Percentiles rank a stretch among this genome's conserved stretches.
phyloP scores from a whole-genome alignment of 2,113 vertebrate species.

The Heterotilapia buettikoferi region DNA sequence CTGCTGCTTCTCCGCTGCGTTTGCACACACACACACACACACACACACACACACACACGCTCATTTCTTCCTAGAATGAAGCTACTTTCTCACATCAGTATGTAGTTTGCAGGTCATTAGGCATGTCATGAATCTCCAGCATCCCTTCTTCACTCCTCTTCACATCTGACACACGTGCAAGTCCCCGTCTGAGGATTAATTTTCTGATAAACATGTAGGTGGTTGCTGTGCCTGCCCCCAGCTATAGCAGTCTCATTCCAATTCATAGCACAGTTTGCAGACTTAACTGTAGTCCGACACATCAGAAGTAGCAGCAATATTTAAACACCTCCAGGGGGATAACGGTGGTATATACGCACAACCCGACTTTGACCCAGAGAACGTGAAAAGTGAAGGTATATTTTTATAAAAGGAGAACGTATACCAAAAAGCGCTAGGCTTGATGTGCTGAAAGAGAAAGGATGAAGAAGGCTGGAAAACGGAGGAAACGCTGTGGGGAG shows the following conservation, averaged over 20 bases:
- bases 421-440: neutral
- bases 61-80: neutral
- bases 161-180: neutral
- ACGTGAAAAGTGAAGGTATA: neutral
- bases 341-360: neutral
- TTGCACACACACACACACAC: neutral
- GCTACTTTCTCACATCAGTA: neutral
- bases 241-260: constrained; percentile 17
- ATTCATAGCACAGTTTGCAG: constrained; percentile 19
- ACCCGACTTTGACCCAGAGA: neutral
- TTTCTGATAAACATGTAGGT: constrained; percentile 25
- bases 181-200: neutral
- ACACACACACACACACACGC: rapidly evolving
- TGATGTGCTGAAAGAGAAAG: neutral
- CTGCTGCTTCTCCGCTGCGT: neutral
- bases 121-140: neutral
- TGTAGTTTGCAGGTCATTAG: neutral
- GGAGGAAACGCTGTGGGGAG: constrained; percentile 16
- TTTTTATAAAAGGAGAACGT: neutral
- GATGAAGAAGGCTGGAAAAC: constrained; percentile 28
- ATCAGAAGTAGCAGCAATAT: neutral
- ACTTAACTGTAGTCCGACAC: neutral
- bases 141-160: neutral
- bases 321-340: neutral
- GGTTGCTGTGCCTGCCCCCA: neutral